Evolutionary conservation across 1,140 invertebrate species (phyloP), one percentile per base, ranked within the genome.

Genomic region (Condylostylus longicornis): DNA sequence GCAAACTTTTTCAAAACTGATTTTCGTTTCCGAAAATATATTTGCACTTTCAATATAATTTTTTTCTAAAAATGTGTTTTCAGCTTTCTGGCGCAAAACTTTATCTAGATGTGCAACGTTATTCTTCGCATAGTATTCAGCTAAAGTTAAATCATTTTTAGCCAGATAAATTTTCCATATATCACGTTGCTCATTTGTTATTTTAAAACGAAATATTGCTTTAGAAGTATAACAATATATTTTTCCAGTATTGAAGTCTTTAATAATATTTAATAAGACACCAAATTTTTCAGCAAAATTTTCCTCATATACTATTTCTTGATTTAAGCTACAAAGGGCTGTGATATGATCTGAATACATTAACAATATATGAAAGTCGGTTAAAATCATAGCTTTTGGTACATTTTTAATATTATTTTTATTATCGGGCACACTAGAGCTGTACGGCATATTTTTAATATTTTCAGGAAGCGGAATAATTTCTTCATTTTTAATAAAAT

Each of bases 1-100:
- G 23, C 87, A 84, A 17, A 96, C 75, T 53, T 89, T 85, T 67
- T 96, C 91, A 62, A 97, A 96, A 10, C 86, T 85, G n/a, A 78
- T 79, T 47, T 84, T 74, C 0, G 87, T 90, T 49, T 87, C 74
- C 0, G 91, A 87, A 63, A 82, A 96, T 38, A 83, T 74, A 41
- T 78, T 63, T 0, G 91, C 93, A 62, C 88, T 90, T 45, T 77
- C 72, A 40, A 82, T 72, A 51, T 81, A 91, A 62, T 83, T 68
- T 44, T 79, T 76, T 44, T 79, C 72, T 18, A 74, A 69, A 53
- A 94, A 96, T 8, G 83, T 67, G 48, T 83, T 70, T 49, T 95
- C 86, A 0, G 91, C 91, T 64, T 96, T 83, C 59, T 83, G 82
- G 2, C 82, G 75, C 6, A 89, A 66, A 0, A 96, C 85, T 51